These are phyloP conservation scores for Lota lota DNA, from an alignment of 2,113 vertebrate species.

Conservation along the genomic window DNA sequence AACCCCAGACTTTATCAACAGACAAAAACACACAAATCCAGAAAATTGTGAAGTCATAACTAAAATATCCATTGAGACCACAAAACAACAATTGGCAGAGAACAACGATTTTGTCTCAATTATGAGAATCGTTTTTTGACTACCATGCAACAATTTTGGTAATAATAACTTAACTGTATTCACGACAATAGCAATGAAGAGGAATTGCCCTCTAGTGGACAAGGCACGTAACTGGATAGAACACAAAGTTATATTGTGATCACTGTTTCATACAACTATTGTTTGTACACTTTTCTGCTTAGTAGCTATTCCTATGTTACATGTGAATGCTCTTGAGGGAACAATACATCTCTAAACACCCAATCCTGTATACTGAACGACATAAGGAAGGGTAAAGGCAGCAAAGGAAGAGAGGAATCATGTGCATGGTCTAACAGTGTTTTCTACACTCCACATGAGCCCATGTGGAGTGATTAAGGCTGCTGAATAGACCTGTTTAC, in stretches of 20 bases:
- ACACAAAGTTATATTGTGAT: background rate
- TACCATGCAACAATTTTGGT: no score
- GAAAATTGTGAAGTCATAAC: background rate
- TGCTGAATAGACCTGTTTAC: background rate
- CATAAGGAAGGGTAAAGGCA: no score
- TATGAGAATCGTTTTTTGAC: background rate
- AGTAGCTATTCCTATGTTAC: no score
- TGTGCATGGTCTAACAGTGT: no score
- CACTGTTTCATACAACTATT: background rate
- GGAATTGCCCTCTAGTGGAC: constrained; percentile 46
- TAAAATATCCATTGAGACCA: no score
- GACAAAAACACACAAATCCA: background rate
- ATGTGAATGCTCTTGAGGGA: no score
- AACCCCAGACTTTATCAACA: background rate
- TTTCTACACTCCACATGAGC: background rate
- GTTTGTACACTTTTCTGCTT: no score
- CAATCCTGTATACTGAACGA: no score
- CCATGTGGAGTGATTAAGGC: background rate
- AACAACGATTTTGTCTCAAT: background rate
- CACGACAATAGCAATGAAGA: background rate
- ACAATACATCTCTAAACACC: no score
- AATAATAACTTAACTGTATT: background rate
- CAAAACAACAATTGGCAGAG: no score
- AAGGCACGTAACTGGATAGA: constrained; percentile 3
- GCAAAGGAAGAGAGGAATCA: no score